Evolutionary conservation across 2,113 vertebrate species (phyloP).

Genomic region (Seriola quinqueradiata): DNA sequence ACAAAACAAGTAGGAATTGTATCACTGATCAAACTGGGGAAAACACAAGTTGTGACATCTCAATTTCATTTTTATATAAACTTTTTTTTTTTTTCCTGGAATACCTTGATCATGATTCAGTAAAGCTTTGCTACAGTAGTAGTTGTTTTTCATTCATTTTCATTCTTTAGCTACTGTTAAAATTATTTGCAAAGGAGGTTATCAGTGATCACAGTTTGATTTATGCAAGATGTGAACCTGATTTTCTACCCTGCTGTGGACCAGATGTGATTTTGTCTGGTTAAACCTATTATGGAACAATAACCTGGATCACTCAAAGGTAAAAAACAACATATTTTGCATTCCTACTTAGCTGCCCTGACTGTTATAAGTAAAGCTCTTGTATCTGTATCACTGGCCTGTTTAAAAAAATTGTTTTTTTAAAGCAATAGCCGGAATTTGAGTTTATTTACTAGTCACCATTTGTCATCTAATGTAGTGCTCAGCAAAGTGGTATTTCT

Average conservation of each 20-base stretch:
- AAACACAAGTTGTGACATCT: conserved; percentile 29
- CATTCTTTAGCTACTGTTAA: not conserved
- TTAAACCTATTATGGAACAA: not conserved
- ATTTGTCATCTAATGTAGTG: not conserved
- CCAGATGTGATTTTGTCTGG: not conserved
- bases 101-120: conserved; percentile 51
- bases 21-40: conserved; percentile 25
- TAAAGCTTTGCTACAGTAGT: conserved; percentile 69
- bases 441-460: not conserved
- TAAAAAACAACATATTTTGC: not conserved
- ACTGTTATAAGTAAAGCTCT: not conserved
- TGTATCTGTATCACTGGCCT: not conserved
- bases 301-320: not conserved
- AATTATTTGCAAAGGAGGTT: conserved; percentile 10
- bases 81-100: conserved; percentile 50
- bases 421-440: not conserved
- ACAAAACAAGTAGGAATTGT: conserved; percentile 32
- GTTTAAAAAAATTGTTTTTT: not conserved
- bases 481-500: not conserved
- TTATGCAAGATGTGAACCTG: not conserved
- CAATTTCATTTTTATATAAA: conserved; percentile 65
- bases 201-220: not conserved
- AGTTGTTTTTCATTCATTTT: conserved; percentile 15
- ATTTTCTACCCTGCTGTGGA: not conserved
- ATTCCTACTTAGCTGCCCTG: not conserved